A percentile compares a stretch with the other conserved stretches of the same genome.
These are phyloP conservation scores for Nematostella vectensis DNA, from an alignment of 92 coral and sea anemone species.

Conservation along the genomic window DNA sequence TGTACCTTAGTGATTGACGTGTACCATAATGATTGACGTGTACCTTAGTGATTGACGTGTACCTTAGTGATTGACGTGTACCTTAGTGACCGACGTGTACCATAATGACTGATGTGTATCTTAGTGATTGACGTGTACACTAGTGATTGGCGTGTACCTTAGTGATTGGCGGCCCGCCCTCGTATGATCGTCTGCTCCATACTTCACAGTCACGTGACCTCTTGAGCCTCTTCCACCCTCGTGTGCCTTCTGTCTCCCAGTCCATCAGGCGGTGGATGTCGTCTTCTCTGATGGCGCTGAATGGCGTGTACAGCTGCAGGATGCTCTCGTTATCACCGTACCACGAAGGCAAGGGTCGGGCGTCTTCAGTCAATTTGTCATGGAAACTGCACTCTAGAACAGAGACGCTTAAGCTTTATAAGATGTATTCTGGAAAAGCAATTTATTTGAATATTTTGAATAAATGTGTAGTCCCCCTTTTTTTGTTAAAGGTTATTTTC, in stretches of 20 bases:
- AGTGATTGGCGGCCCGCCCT: conserved; percentile 68
- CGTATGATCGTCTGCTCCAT: conserved; percentile 59
- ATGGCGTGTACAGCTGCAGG: conserved; percentile 64
- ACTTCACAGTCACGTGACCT: conserved; percentile 73
- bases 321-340: conserved; percentile 44
- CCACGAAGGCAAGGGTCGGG: conserved; percentile 48
- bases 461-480: too few species aligned
- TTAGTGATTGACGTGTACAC: too few species aligned
- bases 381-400: conserved; percentile 38
- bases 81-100: too few species aligned
- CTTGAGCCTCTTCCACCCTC: conserved; percentile 77
- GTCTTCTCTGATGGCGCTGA: conserved; percentile 70
- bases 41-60: too few species aligned
- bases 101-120: too few species aligned
- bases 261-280: conserved; percentile 71
- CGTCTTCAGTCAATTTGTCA: conserved; percentile 29
- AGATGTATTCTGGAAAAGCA: too few species aligned
- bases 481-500: too few species aligned
- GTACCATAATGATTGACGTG: too few species aligned
- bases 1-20: too few species aligned
- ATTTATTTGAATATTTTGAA: too few species aligned
- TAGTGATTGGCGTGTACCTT: too few species aligned
- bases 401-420: neutral
- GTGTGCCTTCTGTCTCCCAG: conserved; percentile 67
- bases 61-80: too few species aligned